phyloP scores from a whole-genome alignment of 1,140 invertebrate species.

The Paraescarpia echinospica region DNA sequence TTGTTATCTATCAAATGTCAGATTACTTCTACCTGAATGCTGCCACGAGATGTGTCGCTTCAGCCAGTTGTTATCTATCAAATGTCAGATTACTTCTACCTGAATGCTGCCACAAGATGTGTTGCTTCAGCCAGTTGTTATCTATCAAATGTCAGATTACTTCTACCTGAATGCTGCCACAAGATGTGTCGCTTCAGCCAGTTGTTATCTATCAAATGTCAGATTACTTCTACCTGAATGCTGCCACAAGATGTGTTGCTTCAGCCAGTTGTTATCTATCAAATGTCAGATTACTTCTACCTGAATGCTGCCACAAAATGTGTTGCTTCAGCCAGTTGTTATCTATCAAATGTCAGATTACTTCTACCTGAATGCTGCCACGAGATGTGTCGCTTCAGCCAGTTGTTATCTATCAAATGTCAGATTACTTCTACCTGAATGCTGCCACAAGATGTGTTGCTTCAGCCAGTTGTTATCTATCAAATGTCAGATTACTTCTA shows the following conservation, averaged over 20 bases:
- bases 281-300: too few species aligned
- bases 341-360: too few species aligned
- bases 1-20: too few species aligned
- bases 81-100: too few species aligned
- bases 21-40: neutral
- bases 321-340: constrained; percentile 13
- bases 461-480: constrained; percentile 17
- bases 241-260: neutral
- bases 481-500: too few species aligned
- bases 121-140: constrained; percentile 15
- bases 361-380: neutral
- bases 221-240: neutral
- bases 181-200: neutral
- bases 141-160: too few species aligned
- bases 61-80: constrained; percentile 16
- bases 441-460: neutral
- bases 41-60: neutral
- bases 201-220: too few species aligned
- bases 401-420: too few species aligned
- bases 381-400: neutral
- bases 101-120: neutral
- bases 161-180: neutral
- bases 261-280: constrained; percentile 18
- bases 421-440: neutral
- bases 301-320: neutral